phyloP scores from a whole-genome alignment of 2,888 invertebrate species.

The Drosophila cognata region DNA sequence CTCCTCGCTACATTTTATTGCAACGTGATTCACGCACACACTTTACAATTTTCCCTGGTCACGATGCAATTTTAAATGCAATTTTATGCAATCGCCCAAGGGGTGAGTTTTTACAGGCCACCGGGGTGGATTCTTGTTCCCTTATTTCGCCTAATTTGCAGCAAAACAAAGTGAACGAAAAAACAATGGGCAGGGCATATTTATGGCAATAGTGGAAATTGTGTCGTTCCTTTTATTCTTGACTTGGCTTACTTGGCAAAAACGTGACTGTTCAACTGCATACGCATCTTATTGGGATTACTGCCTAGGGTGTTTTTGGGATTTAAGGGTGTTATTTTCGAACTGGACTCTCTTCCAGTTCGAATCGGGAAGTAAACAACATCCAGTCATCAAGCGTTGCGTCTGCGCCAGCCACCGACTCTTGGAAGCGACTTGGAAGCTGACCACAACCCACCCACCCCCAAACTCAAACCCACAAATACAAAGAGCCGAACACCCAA shows the following conservation, averaged over 20 bases:
- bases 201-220: constrained; percentile 52
- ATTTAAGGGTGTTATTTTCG: constrained; percentile 45
- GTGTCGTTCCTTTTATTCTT: constrained; percentile 47
- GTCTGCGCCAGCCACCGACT: constrained; percentile 47
- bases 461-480: background rate
- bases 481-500: constrained; percentile 13
- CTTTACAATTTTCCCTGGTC: constrained; percentile 70
- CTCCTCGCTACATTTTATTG: constrained; percentile 23
- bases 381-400: constrained; percentile 53
- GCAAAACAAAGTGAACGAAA: constrained; percentile 13
- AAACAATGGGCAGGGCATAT: constrained; percentile 34
- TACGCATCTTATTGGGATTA: constrained; percentile 55
- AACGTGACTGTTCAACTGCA: constrained; percentile 67
- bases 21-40: constrained; percentile 64
- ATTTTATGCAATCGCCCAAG: constrained; percentile 63
- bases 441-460: constrained; percentile 6
- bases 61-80: constrained; percentile 77
- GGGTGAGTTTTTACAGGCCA: constrained; percentile 51
- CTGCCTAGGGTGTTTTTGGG: constrained; percentile 26
- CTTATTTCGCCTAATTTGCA: constrained; percentile 41
- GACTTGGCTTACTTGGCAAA: constrained; percentile 58
- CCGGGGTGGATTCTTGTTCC: constrained; percentile 36
- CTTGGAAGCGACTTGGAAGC: constrained; percentile 39
- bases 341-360: constrained; percentile 32
- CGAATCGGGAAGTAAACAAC: constrained; percentile 76